Percentiles rank a stretch among this genome's conserved stretches.
Conservation (phyloP, 1,140 invertebrate genomes). For the Drosophila erecta region DNA sequence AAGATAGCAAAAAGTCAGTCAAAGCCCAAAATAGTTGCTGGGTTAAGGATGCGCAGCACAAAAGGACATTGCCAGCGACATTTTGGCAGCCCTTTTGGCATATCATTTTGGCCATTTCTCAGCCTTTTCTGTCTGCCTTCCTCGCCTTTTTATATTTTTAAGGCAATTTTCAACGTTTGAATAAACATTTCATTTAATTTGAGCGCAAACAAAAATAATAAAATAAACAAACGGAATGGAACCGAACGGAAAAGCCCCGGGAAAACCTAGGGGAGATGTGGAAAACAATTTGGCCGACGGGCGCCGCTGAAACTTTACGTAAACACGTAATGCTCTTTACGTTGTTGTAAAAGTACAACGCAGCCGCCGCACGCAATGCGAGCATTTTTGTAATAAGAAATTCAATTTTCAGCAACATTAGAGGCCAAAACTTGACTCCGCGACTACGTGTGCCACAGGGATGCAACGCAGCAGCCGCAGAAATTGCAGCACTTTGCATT, state of each 20-base stretch:
- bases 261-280: slow-evolving; percentile 1
- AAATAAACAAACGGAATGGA: slow-evolving; percentile 66
- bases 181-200: slow-evolving; percentile 83
- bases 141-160: slow-evolving; percentile 25
- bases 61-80: slow-evolving; percentile 66
- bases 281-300: slow-evolving; percentile 65
- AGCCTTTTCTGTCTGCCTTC: slow-evolving; percentile 14
- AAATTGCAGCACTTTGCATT: slow-evolving; percentile 63
- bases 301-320: slow-evolving; percentile 66
- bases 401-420: slow-evolving; percentile 83
- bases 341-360: slow-evolving; percentile 18
- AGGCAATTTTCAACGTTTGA: slow-evolving; percentile 80
- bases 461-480: slow-evolving; percentile 35
- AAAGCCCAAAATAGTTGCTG: slow-evolving; percentile 55
- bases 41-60: slow-evolving; percentile 35
- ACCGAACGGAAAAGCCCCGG: slow-evolving; percentile 9
- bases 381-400: slow-evolving; percentile 73
- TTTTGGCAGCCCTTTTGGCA: slow-evolving; percentile 74
- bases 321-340: slow-evolving; percentile 70
- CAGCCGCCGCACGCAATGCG: slow-evolving; percentile 28
- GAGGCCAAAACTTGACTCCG: slow-evolving; percentile 66
- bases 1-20: slow-evolving; percentile 76
- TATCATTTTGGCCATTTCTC: slow-evolving; percentile 50
- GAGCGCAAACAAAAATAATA: slow-evolving; percentile 70
- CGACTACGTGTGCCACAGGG: slow-evolving; percentile 59